A percentile compares a stretch with the other conserved stretches of the same genome.
These are phyloP conservation scores for Meliscaeva auricollis DNA, from an alignment of 2,888 invertebrate species.

Conservation along the genomic window DNA sequence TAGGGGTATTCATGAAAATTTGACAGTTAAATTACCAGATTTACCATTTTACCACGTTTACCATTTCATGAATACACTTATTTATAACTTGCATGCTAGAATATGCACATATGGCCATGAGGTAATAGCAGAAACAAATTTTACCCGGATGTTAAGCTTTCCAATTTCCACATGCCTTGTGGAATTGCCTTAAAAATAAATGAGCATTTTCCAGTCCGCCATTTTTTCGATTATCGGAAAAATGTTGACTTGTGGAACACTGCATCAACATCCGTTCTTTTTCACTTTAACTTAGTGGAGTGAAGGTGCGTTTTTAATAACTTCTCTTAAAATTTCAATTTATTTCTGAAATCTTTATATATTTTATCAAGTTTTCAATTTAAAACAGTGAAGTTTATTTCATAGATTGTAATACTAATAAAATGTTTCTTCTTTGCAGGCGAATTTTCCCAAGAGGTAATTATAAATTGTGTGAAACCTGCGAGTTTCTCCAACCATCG, in stretches of 20 bases:
- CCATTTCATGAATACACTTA: too few species aligned
- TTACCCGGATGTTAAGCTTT: too few species aligned
- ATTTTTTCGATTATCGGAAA: conserved; percentile 36
- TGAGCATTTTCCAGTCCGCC: background rate
- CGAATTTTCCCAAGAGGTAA: conserved; percentile 65
- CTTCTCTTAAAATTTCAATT: background rate
- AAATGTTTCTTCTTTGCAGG: conserved; percentile 54
- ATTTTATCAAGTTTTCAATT: background rate
- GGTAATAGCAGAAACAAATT: too few species aligned
- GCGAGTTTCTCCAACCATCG: background rate
- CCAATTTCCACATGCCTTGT: background rate
- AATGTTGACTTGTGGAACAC: conserved; percentile 59
- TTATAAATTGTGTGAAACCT: conserved; percentile 10
- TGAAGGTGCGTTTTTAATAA: conserved; percentile 77
- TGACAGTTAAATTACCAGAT: too few species aligned
- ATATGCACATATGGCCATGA: too few species aligned
- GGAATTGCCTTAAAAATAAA: background rate
- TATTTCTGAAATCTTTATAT: conserved; percentile 38
- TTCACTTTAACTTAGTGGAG: conserved; percentile 77
- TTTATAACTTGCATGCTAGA: too few species aligned
- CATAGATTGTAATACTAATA: background rate
- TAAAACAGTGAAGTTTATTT: background rate
- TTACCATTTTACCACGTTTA: too few species aligned
- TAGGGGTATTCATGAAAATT: too few species aligned
- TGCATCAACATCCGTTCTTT: conserved; percentile 77